Base-by-base conservation (phyloP, 2,797 vertebrate genomes). In the Notoglanidium macrostoma region DNA sequence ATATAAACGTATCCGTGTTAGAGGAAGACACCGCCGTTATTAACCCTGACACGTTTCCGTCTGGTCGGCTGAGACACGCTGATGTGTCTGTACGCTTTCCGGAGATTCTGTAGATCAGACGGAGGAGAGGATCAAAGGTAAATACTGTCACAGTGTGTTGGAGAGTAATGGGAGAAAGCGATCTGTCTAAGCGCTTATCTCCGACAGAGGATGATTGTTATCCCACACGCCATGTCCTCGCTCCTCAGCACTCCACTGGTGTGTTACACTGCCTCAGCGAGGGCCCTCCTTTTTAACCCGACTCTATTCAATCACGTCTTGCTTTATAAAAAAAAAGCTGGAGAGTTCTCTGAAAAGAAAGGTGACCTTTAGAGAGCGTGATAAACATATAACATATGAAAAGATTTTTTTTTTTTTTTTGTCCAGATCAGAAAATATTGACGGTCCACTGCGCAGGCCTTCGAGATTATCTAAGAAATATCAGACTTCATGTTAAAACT, bases 121-220 rank as follows among this genome's bases (percentile, higher is more conserved):
- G 5, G 51, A 77, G n/a, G 8, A 54, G 68, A 85, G 57, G 70
- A 86, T 86, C 59, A 85, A 83, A 86, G 86, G 77, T 88, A 86
- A 90, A 90, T 85, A 82, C 88, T 86, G 87, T 85, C 55, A 54
- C 12, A 46, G 76, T 49, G 70, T 85, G 88, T 86, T 86, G 84
- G 72, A 84, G 76, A 88, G 85, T 88, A 85, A 88, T 86, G 73
- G 76, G 70, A 46, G 86, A 85, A 85, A 86, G n/a, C 76, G 79
- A 86, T 77, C 85, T 21, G 51, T 85, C 85, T 85, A 81, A 44
- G 51, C 26, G 67, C 85, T 88, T 88, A 90, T 86, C 89, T 77
- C 74, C 21, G 35, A 12, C 10, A 83, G 74, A 44, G 57, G 86
- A 54, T 85, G 88, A 89, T 87, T 87, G 86, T 87, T 85, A 89